Percentiles rank a stretch among this genome's conserved stretches.
These are phyloP conservation scores for Callyntrura guangdongensis DNA, from an alignment of 2,888 invertebrate species.

Conservation along the genomic window DNA sequence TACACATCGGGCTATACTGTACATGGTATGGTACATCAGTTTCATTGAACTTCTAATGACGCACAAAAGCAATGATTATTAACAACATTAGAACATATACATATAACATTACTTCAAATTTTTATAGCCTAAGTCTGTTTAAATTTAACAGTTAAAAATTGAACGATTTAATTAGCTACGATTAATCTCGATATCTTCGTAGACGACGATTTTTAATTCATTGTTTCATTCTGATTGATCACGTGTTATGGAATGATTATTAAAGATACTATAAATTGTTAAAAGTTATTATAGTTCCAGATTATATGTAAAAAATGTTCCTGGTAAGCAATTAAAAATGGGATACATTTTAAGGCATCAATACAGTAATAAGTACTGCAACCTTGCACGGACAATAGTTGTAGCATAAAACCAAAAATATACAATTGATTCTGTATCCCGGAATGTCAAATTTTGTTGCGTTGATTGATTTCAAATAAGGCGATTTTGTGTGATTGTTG, in stretches of 20 bases:
- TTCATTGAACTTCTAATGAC: slow-evolving; percentile 56
- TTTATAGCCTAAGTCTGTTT: background rate
- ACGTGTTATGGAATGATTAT: slow-evolving; percentile 71
- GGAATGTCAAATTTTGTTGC: slow-evolving; percentile 32
- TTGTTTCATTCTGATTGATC: slow-evolving; percentile 66
- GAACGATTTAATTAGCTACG: background rate
- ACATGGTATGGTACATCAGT: slow-evolving; percentile 74
- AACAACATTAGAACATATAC: slow-evolving; percentile 14
- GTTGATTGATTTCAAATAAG: slow-evolving; percentile 38
- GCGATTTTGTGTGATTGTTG: slow-evolving; percentile 33
- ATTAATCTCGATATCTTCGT: slow-evolving; percentile 7
- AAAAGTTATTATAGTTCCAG: background rate
- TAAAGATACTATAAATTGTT: slow-evolving; percentile 1
- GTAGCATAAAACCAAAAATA: background rate
- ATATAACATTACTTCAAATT: background rate
- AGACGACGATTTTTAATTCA: slow-evolving; percentile 35
- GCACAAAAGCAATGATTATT: slow-evolving; percentile 61
- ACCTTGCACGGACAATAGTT: background rate
- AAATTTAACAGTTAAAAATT: background rate
- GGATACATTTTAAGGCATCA: background rate
- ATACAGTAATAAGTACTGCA: background rate
- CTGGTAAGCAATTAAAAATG: background rate
- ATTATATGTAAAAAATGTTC: background rate
- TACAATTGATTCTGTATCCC: background rate
- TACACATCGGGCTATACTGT: background rate